A percentile compares a stretch with the other conserved stretches of the same genome.
Conservation (phyloP, 1,140 invertebrate species). For the Lethocerus indicus region DNA sequence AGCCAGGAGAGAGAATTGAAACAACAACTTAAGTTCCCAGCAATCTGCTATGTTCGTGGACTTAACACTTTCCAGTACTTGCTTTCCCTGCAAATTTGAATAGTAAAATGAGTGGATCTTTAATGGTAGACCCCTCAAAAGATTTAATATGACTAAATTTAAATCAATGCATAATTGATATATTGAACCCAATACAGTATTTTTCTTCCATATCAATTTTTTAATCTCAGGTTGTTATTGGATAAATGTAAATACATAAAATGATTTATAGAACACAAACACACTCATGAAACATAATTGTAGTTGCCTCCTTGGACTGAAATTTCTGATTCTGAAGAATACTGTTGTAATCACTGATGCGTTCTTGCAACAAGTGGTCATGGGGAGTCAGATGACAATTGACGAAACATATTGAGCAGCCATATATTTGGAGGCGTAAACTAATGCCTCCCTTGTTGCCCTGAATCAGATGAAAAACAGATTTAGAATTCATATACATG, state of each 20-base stretch:
- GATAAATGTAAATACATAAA: conserved; percentile 6
- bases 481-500: neutral
- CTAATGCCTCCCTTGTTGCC: conserved; percentile 90
- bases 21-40: too few relatives aligned
- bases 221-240: neutral
- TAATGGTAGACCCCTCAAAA: too few relatives aligned
- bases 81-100: too few relatives aligned
- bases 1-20: too few relatives aligned
- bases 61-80: too few relatives aligned
- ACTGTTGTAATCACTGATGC: conserved; percentile 71
- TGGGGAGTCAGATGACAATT: conserved; percentile 82
- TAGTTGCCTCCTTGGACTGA: conserved; percentile 45
- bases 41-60: too few relatives aligned
- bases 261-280: conserved; percentile 19
- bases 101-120: too few relatives aligned
- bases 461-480: conserved; percentile 39
- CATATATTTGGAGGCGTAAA: conserved; percentile 68
- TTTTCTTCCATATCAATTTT: too few relatives aligned
- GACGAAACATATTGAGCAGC: conserved; percentile 69
- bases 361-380: conserved; percentile 56
- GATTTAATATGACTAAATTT: too few relatives aligned
- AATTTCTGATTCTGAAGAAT: conserved; percentile 58
- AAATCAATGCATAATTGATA: too few relatives aligned
- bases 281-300: conserved; percentile 83
- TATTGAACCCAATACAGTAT: neutral